Evolutionary conservation across 2,113 vertebrate species (phyloP), one percentile per base, ranked within the genome.

Genomic region (Pygoscelis antarcticus): DNA sequence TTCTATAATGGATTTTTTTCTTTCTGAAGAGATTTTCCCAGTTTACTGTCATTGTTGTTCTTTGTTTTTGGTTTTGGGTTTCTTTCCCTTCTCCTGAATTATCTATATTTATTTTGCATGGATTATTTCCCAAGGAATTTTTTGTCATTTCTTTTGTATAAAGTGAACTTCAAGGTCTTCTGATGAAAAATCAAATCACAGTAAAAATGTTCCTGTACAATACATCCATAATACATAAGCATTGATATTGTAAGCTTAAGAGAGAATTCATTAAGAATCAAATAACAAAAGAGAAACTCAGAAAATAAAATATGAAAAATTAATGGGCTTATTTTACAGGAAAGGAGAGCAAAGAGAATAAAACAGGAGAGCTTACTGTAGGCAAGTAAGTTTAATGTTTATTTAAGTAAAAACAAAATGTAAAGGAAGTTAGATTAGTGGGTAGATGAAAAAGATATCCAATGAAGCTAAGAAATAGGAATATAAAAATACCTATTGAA

Each of bases 231-330:
- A 97, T 96, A 96, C 96, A 97, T 97, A 96, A 96, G 92, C 93
- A 89, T 81, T 90, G 96, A 93, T 95, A 95, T 75, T 87, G 94
- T 87, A 90, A 96, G 92, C 92, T 97, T 97, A 93, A 97, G 97
- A 97, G 93, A 97, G 96, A 97, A 97, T 97, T 97, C 96, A 96
- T 97, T 97, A 97, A 93, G 92, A 94, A 86, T 92, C 79, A 90
- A 94, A 93, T 94, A 96, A 97, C 93, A 97, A 97, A 97, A 92
- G 89, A 96, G 96, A 97, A 95, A 93, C 80, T 93, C 84, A 46
- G 92, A 96, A 97, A 98, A 97, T 93, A 97, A 91, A 95, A 83
- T 88, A 97, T 97, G 90, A 98, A 97, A 97, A 97, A 95, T 96
- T 98, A 97, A 98, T 98, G 77, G 70, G n/a, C 29, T 97, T 93